Percentiles rank a stretch among this genome's conserved stretches.
These are phyloP conservation scores for Campoplex capitator DNA, from an alignment of 2,888 invertebrate species.

Conservation along the genomic window DNA sequence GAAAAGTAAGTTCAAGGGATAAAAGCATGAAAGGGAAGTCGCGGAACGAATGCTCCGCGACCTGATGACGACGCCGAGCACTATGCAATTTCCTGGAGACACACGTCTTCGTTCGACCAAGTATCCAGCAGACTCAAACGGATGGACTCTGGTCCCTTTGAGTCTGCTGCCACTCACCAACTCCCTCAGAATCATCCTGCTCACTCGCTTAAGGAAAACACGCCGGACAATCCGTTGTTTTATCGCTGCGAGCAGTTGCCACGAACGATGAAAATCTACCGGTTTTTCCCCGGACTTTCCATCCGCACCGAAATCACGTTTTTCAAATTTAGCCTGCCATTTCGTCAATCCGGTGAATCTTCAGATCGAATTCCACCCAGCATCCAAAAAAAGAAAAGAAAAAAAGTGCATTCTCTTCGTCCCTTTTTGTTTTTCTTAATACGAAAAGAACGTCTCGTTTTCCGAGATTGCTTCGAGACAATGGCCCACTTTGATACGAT, in stretches of 20 bases:
- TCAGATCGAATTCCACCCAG: neutral
- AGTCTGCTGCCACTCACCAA: neutral
- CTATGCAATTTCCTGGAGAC: constrained; percentile 45
- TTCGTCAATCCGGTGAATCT: neutral
- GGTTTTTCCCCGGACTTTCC: neutral
- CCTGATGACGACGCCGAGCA: neutral
- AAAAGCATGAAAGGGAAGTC: constrained; percentile 16
- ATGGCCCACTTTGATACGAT: neutral
- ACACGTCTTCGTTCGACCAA: constrained; percentile 39
- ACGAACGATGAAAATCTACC: neutral
- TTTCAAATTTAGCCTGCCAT: neutral
- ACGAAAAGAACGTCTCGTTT: neutral
- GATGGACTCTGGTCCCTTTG: neutral
- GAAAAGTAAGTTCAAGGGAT: constrained; percentile 15
- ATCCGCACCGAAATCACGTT: neutral
- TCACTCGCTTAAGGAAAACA: neutral
- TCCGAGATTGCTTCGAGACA: neutral
- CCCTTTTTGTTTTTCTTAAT: neutral
- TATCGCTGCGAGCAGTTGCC: neutral
- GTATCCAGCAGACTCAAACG: constrained; percentile 9
- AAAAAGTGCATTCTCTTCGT: neutral
- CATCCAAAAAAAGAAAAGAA: neutral
- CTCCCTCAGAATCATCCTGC: neutral
- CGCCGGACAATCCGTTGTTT: neutral
- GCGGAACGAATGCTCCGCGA: neutral